These are phyloP conservation scores for Zhuqinia jingwanae DNA, from an alignment of 2,888 invertebrate genomes.

Conservation along the genomic window DNA sequence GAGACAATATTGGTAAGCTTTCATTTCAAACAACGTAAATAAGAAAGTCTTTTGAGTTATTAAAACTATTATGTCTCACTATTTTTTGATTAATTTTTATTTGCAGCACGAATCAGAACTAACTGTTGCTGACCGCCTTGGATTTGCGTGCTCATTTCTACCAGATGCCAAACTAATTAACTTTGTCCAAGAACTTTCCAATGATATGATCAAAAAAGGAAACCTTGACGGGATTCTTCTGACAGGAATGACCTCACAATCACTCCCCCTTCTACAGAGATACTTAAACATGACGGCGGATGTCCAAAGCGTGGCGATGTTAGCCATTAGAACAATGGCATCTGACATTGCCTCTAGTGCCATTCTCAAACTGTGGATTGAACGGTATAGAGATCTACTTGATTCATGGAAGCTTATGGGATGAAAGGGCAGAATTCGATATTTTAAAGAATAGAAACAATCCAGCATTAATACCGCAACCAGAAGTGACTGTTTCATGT, in stretches of 20 bases:
- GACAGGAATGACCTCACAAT: constrained; percentile 89
- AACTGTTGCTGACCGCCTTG: constrained; percentile 92
- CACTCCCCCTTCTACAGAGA: constrained; percentile 90
- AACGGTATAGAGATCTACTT: constrained; percentile 86
- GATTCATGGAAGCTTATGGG: constrained; percentile 96
- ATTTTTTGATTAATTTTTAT: constrained; percentile 64
- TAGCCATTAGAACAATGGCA: constrained; percentile 89
- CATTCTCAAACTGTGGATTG: constrained; percentile 82
- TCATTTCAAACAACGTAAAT: too few species aligned
- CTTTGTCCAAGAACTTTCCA: constrained; percentile 88
- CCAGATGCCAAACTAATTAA: constrained; percentile 90
- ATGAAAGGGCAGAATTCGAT: constrained; percentile 93
- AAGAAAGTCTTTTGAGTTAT: too few species aligned
- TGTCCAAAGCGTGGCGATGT: constrained; percentile 93
- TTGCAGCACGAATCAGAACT: constrained; percentile 90
- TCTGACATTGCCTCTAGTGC: constrained; percentile 85
- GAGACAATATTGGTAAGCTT: constrained; percentile 89
- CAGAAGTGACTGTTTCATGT: constrained; percentile 90
- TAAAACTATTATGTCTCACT: too few species aligned
- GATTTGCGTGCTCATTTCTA: constrained; percentile 94
- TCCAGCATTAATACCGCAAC: constrained; percentile 81
- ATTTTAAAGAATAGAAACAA: constrained; percentile 86
- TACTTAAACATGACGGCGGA: constrained; percentile 94
- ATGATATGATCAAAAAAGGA: constrained; percentile 88
- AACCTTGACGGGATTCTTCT: constrained; percentile 92